phyloP scores from a whole-genome alignment of 1,140 invertebrate species.

The Lepidurus arcticus region DNA sequence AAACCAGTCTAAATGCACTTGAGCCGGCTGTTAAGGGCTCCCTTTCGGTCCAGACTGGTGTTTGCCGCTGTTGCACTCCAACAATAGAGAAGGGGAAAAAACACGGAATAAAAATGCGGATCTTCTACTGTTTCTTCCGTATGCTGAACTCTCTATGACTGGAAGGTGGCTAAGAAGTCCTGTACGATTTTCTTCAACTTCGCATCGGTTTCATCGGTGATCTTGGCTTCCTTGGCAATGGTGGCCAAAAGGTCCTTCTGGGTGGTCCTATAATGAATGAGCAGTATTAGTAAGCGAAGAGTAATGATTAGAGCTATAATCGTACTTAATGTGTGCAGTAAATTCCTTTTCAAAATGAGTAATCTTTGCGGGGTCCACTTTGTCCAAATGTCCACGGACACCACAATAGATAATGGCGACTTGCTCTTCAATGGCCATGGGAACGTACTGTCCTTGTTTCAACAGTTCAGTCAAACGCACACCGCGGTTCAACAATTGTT shows the following conservation, averaged over 20 bases:
- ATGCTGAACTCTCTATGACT: conserved; percentile 47
- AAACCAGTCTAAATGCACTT: neutral
- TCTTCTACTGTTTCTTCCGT: neutral
- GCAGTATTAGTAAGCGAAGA: conserved; percentile 35
- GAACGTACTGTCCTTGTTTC: conserved; percentile 99
- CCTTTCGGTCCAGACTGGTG: neutral
- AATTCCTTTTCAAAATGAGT: conserved; percentile 96
- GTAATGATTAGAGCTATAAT: neutral
- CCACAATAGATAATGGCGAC: conserved; percentile 99
- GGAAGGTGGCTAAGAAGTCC: conserved; percentile 83
- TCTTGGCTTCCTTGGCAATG: conserved; percentile 93
- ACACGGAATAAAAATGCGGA: neutral
- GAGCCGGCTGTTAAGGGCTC: neutral
- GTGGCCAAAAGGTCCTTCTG: conserved; percentile 77
- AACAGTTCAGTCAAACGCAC: conserved; percentile 97
- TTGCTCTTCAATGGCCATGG: conserved; percentile 99
- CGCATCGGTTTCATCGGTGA: conserved; percentile 82
- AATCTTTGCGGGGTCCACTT: conserved; percentile 95
- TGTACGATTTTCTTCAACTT: conserved; percentile 90
- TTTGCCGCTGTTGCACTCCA: neutral
- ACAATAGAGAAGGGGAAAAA: neutral
- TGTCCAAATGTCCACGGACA: conserved; percentile 97
- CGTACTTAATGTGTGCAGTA: conserved; percentile 77
- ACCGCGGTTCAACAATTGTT: conserved; percentile 96
- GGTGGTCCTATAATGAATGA: conserved; percentile 57